Base-by-base conservation (phyloP, 1,140 invertebrate genomes). In the Drosophila rufa region DNA sequence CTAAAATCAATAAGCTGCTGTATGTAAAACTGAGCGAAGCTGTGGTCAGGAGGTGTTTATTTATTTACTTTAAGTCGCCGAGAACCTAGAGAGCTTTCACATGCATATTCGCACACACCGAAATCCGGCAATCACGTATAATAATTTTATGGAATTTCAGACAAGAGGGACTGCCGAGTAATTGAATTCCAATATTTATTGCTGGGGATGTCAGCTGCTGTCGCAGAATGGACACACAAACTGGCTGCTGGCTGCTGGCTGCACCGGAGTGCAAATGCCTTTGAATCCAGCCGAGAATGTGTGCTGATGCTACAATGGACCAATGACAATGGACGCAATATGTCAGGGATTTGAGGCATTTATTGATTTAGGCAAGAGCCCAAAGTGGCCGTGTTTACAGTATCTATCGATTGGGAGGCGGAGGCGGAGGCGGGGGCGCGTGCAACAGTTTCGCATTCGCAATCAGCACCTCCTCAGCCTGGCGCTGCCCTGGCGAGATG, bases 361-460 rank as follows among this genome's bases (percentile, higher is more conserved):
- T 84, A 85, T 85, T 85, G 82, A 84, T 85, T 84, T 78, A 77
- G 73, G 60, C 66, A 67, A 55, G 42, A 64, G 43, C 51, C 50
- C 61, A 51, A 71, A 58, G 36, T 51, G 22, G 59, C 17, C 50
- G n/a, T 51, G 59, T 55, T 33, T 65, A 36, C 64, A 17, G 42
- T 30, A 71, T 38, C 55, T 30, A 73, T 71, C 53, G 69, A 73
- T 58, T 71, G 67, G 22, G 46, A 45, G 55, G 70, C 48, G 50
- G 22, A 17, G 8, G 11, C 33, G 22, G 46, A 40, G 68, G 67
- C 48, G 58, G 27, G 22, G 9, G 12, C 40, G 19, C 61, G 50
- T 70, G 67, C 67, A 70, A 70, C 67, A 70, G 67, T 69, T 65
- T 46, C 19, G 8, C 33, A 40, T 56, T 56, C 53, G 36, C 33